Percentiles rank a stretch among this genome's conserved stretches.
These are phyloP conservation scores for Heteronetta atricapilla DNA, from an alignment of 2,113 vertebrate genomes.

Conservation along the genomic window DNA sequence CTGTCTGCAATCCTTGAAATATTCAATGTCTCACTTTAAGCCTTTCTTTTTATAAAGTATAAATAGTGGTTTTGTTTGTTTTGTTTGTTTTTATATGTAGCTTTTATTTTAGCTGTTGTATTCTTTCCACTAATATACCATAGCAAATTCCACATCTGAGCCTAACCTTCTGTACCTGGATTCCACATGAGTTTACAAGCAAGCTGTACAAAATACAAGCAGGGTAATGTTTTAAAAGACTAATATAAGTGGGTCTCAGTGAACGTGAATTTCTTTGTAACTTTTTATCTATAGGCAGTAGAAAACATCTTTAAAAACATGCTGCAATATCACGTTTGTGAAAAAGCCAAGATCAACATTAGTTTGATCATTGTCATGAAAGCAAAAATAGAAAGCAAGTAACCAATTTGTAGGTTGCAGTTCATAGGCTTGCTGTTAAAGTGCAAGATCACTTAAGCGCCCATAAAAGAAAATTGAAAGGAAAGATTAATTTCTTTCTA, in stretches of 20 bases:
- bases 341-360: constrained; percentile 2
- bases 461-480: not conserved
- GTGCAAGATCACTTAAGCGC: not conserved
- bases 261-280: not conserved
- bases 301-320: not conserved
- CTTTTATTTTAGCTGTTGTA: not conserved
- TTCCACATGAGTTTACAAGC: not conserved
- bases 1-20: not conserved
- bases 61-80: not conserved
- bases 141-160: not conserved
- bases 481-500: not conserved
- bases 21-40: not conserved
- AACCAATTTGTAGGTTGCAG: not conserved
- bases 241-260: not conserved
- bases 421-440: not conserved
- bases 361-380: not conserved
- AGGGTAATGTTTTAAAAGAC: not conserved
- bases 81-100: not conserved
- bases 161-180: not conserved
- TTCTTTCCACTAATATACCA: not conserved
- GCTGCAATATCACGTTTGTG: not conserved
- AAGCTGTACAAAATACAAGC: not conserved
- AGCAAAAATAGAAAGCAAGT: not conserved
- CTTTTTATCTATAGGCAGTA: not conserved
- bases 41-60: not conserved